Evolutionary conservation across 2,797 vertebrate genomes (phyloP).

Genomic region (Tangara arthus): DNA sequence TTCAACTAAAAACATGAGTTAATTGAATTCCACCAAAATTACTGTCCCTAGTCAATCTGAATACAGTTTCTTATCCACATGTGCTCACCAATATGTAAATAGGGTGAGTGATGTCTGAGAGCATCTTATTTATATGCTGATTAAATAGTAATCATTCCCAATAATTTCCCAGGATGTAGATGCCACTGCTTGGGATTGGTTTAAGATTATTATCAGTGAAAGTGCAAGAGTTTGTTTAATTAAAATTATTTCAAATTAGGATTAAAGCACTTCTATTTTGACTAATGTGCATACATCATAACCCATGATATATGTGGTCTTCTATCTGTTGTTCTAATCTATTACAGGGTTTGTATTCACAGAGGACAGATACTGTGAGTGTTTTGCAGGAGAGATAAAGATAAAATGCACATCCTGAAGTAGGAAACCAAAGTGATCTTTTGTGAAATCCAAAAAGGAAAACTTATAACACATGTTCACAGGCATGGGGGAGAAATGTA

Average conservation of each 20-base stretch:
- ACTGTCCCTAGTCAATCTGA: neutral
- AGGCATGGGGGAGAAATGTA: neutral
- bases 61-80: neutral
- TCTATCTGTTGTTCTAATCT: neutral
- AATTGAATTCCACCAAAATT: neutral
- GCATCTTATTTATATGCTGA: neutral
- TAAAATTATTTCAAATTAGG: neutral
- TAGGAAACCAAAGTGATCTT: neutral
- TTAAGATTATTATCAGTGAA: neutral
- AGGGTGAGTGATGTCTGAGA: neutral
- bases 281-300: neutral
- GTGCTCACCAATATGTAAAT: neutral
- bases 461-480: neutral
- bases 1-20: neutral
- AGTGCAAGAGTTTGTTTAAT: neutral
- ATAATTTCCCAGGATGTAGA: neutral
- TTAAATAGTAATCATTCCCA: neutral
- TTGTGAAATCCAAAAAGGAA: neutral
- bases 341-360: neutral
- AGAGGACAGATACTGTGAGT: neutral
- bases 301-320: neutral
- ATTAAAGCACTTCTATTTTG: neutral
- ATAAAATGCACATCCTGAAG: neutral
- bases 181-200: neutral
- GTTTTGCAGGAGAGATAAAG: neutral